A percentile compares a stretch with the other conserved stretches of the same genome.
phyloP scores from a whole-genome alignment of 2,888 invertebrate species.

The Tolmerus cingulatus region DNA sequence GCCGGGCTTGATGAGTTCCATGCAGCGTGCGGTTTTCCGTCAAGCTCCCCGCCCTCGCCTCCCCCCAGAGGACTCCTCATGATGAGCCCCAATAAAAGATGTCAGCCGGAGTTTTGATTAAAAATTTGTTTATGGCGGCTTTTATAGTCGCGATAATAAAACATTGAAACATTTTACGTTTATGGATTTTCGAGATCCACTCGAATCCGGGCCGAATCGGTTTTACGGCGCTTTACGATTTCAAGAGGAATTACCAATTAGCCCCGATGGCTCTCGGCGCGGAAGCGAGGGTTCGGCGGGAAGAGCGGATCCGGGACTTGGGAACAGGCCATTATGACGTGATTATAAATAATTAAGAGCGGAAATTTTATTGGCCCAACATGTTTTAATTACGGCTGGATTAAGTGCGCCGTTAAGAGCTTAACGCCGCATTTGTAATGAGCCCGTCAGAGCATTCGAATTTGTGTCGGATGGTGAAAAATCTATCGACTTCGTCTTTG shows the following conservation, averaged over 20 bases:
- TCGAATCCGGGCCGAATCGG: background rate
- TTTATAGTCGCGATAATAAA: background rate
- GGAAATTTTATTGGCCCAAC: background rate
- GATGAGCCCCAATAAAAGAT: background rate
- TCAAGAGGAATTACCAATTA: background rate
- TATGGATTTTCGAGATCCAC: background rate
- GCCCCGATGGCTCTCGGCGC: background rate
- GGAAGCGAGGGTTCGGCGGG: background rate
- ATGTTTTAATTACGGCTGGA: background rate
- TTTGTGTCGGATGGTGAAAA: background rate
- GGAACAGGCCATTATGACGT: background rate
- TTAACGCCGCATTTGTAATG: background rate
- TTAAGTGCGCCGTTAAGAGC: background rate
- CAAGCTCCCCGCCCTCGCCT: background rate
- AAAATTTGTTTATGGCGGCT: background rate
- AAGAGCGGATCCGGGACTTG: background rate
- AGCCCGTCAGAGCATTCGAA: background rate
- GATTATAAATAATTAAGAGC: background rate
- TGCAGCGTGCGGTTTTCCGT: background rate
- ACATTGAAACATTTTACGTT: background rate
- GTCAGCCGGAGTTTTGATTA: conserved; percentile 14
- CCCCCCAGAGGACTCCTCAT: background rate
- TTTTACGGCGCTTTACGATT: background rate
- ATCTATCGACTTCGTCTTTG: background rate
- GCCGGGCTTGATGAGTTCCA: conserved; percentile 7